Evolutionary conservation across 2,888 invertebrate genomes (phyloP).

Genomic region (Byasa hedistus): DNA sequence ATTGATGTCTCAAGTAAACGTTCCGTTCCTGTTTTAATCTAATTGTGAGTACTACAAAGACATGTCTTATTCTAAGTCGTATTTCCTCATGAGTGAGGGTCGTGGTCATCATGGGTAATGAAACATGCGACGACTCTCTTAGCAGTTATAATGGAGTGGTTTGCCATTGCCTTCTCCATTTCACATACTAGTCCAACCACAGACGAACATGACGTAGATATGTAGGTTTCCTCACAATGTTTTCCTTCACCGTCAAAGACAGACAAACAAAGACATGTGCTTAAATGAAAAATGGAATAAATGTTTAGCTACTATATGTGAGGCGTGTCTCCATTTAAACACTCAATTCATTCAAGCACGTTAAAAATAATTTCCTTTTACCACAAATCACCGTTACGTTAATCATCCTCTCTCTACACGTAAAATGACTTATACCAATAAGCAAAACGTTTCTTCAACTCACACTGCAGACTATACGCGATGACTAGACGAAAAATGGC

Average conservation of each 20-base stretch:
- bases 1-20: constrained; percentile 1
- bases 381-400: constrained; percentile 14
- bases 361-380: constrained; percentile 18
- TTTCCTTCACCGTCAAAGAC: too few species aligned
- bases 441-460: constrained; percentile 28
- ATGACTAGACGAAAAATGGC: constrained; percentile 49
- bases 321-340: too few species aligned
- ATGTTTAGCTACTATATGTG: not conserved
- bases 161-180: too few species aligned
- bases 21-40: not conserved
- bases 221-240: too few species aligned
- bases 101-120: too few species aligned
- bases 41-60: not conserved
- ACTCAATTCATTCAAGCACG: not conserved
- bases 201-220: too few species aligned
- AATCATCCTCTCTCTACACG: constrained; percentile 15
- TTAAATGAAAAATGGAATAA: not conserved
- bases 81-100: too few species aligned
- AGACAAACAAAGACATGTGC: not conserved
- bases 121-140: too few species aligned
- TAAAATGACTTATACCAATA: constrained; percentile 10
- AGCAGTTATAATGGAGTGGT: too few species aligned
- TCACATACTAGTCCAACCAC: too few species aligned
- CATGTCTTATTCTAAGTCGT: too few species aligned
- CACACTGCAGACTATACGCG: constrained; percentile 32